These are phyloP conservation scores for Trypoxylon attenuatum DNA, from an alignment of 2,888 invertebrate genomes.

Conservation along the genomic window DNA sequence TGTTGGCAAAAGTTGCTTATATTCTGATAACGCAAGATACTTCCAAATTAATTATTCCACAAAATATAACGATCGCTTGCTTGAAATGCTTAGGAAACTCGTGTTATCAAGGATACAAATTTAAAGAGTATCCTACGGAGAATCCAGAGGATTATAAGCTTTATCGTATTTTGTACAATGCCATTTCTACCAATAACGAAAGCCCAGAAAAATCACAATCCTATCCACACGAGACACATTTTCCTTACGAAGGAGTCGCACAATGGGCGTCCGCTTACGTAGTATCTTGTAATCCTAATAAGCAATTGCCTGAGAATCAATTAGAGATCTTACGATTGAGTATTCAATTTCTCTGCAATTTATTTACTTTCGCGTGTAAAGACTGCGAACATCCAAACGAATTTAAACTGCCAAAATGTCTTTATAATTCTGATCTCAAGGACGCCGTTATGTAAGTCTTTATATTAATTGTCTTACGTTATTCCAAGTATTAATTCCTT, in stretches of 20 bases:
- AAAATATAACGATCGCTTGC: conserved; percentile 54
- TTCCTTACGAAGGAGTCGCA: conserved; percentile 63
- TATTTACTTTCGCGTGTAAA: conserved; percentile 59
- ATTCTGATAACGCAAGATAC: conserved; percentile 44
- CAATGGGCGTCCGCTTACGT: conserved; percentile 58
- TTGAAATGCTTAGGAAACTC: conserved; percentile 69
- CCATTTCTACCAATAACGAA: conserved; percentile 25
- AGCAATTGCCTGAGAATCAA: conserved; percentile 40
- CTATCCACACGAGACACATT: conserved; percentile 52
- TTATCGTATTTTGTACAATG: conserved; percentile 34
- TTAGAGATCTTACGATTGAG: conserved; percentile 58
- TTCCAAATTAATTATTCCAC: conserved; percentile 35
- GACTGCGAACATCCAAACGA: conserved; percentile 25
- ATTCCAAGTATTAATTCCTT: background rate
- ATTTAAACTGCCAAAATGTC: conserved; percentile 39
- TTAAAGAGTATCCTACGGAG: conserved; percentile 39
- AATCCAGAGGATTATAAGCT: conserved; percentile 22
- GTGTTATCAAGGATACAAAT: conserved; percentile 58
- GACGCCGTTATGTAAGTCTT: conserved; percentile 58
- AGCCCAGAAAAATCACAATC: conserved; percentile 5
- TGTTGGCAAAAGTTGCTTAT: conserved; percentile 61
- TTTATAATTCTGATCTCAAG: conserved; percentile 54
- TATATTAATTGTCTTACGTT: background rate
- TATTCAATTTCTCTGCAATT: conserved; percentile 68
- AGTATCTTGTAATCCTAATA: conserved; percentile 14